Base-by-base conservation (phyloP, 2,797 vertebrate species). In the Sarcophilus harrisii region DNA sequence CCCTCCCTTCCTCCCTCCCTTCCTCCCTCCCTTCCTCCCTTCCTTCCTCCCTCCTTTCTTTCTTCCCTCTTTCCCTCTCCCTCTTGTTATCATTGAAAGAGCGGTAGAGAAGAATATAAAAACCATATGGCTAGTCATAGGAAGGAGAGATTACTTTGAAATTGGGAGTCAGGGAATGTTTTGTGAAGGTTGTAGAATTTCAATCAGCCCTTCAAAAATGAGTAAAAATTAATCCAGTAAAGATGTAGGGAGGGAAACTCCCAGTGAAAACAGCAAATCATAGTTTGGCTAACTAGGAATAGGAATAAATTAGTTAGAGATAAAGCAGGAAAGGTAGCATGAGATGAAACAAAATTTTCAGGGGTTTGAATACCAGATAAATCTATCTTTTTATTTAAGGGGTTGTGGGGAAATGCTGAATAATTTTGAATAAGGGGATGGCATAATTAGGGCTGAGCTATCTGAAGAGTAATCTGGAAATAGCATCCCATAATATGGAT, bases 31-130 rank as follows among this genome's bases (percentile, higher is more conserved):
- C 52, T 52, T 5, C 4, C 52, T 49, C 4, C 49, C 49, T 49
- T 5, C 4, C 52, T 6, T 4, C 5, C 52, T 6, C 5, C 5
- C 52, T 6, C 5, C 5, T 4, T 6, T 52, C 52, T 52, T 4
- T 4, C 49, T 49, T 52, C 52, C 4, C 52, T 52, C 52, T 4
- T 5, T 52, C 52, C 4, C 52, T 52, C 52, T 55, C 52, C 4
- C 52, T 55, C 18, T 21, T 24, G n/a, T 73, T 38, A 24, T n/a
- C 16, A 38, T 38, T 81, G 66, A 5, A 81, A 73, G 6, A n/a
- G 18, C 18, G 45, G 2, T n/a, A 66, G 18, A 81, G 66, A 81
- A n/a, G n/a, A 16, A 16, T 45, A 81, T 38, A 81, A 81, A 81
- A 81, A 6, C 18, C 16, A 18, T 18, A 81, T 38, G 18, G 66